Conservation (phyloP, 2,888 invertebrate genomes). For the Calliopum simillimum region DNA sequence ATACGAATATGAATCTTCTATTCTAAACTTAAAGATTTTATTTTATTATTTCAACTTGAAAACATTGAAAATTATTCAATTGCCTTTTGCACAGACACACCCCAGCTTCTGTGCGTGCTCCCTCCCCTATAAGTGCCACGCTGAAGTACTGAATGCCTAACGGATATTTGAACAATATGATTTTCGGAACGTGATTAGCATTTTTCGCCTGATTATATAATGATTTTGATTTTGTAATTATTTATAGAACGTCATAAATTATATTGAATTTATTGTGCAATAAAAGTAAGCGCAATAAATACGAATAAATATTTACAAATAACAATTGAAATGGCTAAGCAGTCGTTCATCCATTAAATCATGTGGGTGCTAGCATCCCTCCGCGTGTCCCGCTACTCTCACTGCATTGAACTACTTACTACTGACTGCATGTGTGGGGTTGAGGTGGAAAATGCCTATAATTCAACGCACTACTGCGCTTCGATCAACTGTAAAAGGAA, state of each 20-base stretch:
- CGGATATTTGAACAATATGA: constrained; percentile 32
- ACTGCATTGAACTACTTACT: not conserved
- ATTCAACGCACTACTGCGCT: not conserved
- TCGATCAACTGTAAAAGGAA: constrained; percentile 51
- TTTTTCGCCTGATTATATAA: constrained; percentile 3
- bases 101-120: not conserved
- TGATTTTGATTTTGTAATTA: constrained; percentile 25
- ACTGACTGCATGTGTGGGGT: not conserved
- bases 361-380: not conserved
- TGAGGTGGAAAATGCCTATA: not conserved
- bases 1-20: not conserved
- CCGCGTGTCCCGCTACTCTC: not conserved
- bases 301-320: constrained; percentile 27
- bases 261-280: constrained; percentile 5
- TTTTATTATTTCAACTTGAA: not conserved
- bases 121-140: not conserved
- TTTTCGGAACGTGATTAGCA: constrained; percentile 23
- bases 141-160: constrained; percentile 9
- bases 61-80: no score
- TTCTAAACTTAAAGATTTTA: not conserved
- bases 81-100: constrained; percentile 2
- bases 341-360: constrained; percentile 10
- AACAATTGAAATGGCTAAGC: not conserved
- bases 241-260: constrained; percentile 27
- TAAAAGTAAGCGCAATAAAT: no score